These are phyloP conservation scores for Uropetala carovei DNA, from an alignment of 2,888 invertebrate genomes.

Conservation along the genomic window DNA sequence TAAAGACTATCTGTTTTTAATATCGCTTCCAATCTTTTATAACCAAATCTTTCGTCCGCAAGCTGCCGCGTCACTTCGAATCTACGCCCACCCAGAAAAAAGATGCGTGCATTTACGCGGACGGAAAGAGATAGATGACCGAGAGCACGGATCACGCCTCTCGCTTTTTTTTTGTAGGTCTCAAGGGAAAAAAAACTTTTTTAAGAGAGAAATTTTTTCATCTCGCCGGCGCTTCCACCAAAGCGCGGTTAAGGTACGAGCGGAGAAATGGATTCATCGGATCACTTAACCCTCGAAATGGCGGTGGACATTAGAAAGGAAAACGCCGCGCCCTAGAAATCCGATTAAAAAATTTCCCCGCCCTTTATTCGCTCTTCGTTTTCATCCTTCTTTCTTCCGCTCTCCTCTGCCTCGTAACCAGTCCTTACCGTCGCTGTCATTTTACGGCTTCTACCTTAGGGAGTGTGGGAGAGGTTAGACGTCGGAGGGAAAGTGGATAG, in stretches of 20 bases:
- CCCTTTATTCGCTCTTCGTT: too few relatives aligned
- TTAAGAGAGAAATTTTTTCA: background rate
- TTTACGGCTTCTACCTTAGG: background rate
- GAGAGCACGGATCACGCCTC: background rate
- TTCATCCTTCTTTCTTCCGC: background rate
- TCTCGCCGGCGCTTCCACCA: background rate
- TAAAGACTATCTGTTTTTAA: too few relatives aligned
- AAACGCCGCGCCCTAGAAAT: too few relatives aligned
- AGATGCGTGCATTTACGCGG: background rate
- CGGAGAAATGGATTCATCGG: background rate
- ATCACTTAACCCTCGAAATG: background rate
- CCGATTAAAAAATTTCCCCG: too few relatives aligned
- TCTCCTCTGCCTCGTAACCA: background rate
- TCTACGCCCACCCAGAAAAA: background rate
- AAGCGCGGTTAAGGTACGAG: background rate
- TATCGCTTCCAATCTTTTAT: background rate
- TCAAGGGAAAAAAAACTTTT: background rate
- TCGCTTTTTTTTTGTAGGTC: background rate
- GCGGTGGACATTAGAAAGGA: background rate
- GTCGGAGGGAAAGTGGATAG: background rate
- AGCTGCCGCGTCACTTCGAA: background rate
- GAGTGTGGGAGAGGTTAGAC: background rate
- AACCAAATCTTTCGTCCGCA: background rate
- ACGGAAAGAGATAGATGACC: background rate
- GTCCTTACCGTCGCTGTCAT: background rate